Conservation (phyloP, 2,888 invertebrate genomes). For the Campoletis raptor region DNA sequence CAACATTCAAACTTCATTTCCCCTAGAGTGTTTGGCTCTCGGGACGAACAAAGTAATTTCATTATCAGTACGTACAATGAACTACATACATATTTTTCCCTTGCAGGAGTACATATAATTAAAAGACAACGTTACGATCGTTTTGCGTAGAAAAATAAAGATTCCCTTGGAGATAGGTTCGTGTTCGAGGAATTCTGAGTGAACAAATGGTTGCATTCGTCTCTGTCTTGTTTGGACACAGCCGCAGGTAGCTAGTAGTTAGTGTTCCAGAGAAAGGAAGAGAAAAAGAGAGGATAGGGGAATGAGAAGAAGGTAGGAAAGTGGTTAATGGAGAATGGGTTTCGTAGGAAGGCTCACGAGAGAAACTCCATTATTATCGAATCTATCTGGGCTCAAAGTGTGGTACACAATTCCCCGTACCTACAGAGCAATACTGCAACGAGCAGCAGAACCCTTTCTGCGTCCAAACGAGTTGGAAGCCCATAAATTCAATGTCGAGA, state of each 20-base stretch:
- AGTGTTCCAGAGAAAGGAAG: constrained; percentile 25
- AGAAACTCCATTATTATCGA: constrained; percentile 75
- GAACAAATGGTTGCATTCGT: constrained; percentile 48
- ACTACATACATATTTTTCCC: neutral
- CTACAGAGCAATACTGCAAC: constrained; percentile 40
- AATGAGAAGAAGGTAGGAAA: constrained; percentile 11
- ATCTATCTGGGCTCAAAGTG: constrained; percentile 64
- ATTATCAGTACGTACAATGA: neutral
- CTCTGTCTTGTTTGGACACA: constrained; percentile 66
- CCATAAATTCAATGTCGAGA: constrained; percentile 72
- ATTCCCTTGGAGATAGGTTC: constrained; percentile 1
- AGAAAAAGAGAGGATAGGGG: constrained; percentile 16
- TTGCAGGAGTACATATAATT: neutral
- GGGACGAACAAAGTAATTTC: neutral
- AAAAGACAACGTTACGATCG: constrained; percentile 33
- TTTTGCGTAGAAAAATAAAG: constrained; percentile 11
- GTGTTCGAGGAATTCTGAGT: constrained; percentile 13
- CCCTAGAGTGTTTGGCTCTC: neutral
- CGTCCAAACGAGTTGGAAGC: constrained; percentile 55
- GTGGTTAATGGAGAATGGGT: constrained; percentile 38
- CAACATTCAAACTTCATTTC: neutral
- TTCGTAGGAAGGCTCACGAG: constrained; percentile 43
- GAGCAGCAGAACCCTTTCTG: constrained; percentile 34
- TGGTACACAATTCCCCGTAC: constrained; percentile 26
- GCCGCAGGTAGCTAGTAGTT: constrained; percentile 31